phyloP scores from a whole-genome alignment of 37 sponge, comb jelly and placozoan genomes.

The Oopsacas minuta region DNA sequence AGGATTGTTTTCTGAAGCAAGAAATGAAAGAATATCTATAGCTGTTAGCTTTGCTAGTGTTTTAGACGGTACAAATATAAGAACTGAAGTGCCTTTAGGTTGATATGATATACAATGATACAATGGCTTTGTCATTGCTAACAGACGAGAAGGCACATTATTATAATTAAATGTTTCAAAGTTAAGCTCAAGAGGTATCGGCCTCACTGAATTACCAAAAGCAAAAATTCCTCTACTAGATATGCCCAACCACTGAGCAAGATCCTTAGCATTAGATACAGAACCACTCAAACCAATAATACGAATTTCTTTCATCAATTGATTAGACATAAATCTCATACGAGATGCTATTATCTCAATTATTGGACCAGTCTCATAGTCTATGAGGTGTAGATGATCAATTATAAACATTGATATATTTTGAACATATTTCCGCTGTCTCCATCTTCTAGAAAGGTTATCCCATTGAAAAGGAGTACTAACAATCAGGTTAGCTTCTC shows the following conservation, averaged over 20 bases:
- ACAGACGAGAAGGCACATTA: conserved; percentile 88
- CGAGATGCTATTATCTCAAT: conserved; percentile 90
- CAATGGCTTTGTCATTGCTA: conserved; percentile 89
- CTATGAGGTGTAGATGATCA: conserved; percentile 91
- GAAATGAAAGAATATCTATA: conserved; percentile 82
- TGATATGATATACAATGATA: conserved; percentile 78
- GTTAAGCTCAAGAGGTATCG: conserved; percentile 92
- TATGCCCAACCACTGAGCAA: conserved; percentile 94
- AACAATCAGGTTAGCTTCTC: conserved; percentile 76
- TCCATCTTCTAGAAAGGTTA: conserved; percentile 92
- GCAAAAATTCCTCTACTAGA: conserved; percentile 65
- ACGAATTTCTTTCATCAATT: conserved; percentile 77
- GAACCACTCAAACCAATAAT: conserved; percentile 87
- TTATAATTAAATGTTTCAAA: conserved; percentile 74
- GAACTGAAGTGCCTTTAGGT: conserved; percentile 39
- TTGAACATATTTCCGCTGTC: conserved; percentile 94
- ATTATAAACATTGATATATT: conserved; percentile 82
- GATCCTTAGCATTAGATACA: conserved; percentile 93
- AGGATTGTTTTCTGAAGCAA: conserved; percentile 73
- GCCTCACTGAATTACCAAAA: conserved; percentile 90
- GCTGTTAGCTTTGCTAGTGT: conserved; percentile 92
- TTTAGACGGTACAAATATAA: conserved; percentile 93
- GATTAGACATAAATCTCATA: conserved; percentile 93
- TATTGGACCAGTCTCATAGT: conserved; percentile 81
- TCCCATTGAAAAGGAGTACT: conserved; percentile 96